Conservation (phyloP, 2,888 invertebrate species). For the Dugesia japonica region DNA sequence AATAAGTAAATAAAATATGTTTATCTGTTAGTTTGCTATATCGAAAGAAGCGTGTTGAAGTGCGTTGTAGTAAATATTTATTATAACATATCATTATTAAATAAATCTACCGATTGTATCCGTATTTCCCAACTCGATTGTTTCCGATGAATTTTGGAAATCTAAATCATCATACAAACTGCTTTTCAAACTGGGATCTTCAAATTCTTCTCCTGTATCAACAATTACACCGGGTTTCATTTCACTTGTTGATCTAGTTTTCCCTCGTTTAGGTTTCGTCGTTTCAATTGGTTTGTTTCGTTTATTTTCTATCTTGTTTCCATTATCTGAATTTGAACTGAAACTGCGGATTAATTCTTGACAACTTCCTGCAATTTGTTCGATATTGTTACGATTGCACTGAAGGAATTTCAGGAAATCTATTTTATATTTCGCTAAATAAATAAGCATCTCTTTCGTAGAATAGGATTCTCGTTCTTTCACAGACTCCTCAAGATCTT, state of each 20-base stretch:
- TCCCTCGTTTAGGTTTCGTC: not conserved
- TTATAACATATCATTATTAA: not conserved
- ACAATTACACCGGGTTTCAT: not conserved
- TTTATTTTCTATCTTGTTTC: not conserved
- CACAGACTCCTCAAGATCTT: too few species aligned
- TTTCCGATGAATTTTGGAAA: not conserved
- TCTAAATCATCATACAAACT: not conserved
- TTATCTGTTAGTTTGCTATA: too few species aligned
- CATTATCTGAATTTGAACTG: not conserved
- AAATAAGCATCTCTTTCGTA: not conserved
- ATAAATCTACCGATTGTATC: not conserved
- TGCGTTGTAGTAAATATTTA: too few species aligned
- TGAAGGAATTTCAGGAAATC: conserved; percentile 6
- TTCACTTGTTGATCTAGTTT: not conserved
- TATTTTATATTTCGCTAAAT: not conserved
- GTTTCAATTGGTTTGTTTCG: not conserved
- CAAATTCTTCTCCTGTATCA: not conserved
- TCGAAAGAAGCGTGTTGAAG: too few species aligned
- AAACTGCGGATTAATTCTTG: not conserved
- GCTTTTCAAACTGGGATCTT: not conserved
- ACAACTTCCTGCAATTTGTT: not conserved
- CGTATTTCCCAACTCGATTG: too few species aligned
- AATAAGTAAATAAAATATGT: too few species aligned
- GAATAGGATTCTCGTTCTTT: not conserved
- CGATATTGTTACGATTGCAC: conserved; percentile 15